A percentile compares a stretch with the other conserved stretches of the same genome.
phyloP scores from a whole-genome alignment of 1,140 invertebrate species.

The Helicorthomorpha holstii region DNA sequence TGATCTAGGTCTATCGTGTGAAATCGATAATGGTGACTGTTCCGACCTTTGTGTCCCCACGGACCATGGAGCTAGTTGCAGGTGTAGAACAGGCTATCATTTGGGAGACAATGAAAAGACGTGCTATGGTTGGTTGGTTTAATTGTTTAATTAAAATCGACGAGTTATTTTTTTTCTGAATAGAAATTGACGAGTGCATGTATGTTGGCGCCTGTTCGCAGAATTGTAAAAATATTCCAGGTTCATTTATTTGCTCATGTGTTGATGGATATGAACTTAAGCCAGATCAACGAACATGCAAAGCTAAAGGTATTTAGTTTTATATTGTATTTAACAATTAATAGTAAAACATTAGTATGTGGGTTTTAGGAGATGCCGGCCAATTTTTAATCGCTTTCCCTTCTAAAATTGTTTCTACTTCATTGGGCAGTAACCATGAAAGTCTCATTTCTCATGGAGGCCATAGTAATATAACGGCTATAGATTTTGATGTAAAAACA shows the following conservation, averaged over 20 bases:
- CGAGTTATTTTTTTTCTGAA: background rate
- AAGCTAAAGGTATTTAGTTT: slow-evolving; percentile 60
- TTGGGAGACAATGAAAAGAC: slow-evolving; percentile 48
- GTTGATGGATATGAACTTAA: slow-evolving; percentile 69
- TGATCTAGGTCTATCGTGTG: no score
- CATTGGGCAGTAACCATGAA: slow-evolving; percentile 49
- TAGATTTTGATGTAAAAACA: slow-evolving; percentile 76
- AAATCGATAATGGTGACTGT: slow-evolving; percentile 64
- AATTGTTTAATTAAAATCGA: background rate
- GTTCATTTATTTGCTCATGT: slow-evolving; percentile 84
- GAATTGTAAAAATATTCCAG: slow-evolving; percentile 74
- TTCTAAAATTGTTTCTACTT: background rate
- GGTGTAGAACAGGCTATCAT: slow-evolving; percentile 55
- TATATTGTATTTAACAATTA: slow-evolving; percentile 65
- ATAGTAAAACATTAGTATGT: slow-evolving; percentile 59
- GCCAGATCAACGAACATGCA: slow-evolving; percentile 56
- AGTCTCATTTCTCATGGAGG: slow-evolving; percentile 49
- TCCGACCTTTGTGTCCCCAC: slow-evolving; percentile 61
- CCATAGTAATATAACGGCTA: slow-evolving; percentile 60
- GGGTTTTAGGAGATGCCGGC: slow-evolving; percentile 42
- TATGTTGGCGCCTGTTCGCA: slow-evolving; percentile 80
- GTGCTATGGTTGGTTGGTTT: slow-evolving; percentile 43
- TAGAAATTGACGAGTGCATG: slow-evolving; percentile 85
- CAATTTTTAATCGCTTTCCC: slow-evolving; percentile 49
- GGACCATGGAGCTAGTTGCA: slow-evolving; percentile 54